Base-by-base conservation (phyloP, 2,113 vertebrate species). In the Pygoscelis adeliae region DNA sequence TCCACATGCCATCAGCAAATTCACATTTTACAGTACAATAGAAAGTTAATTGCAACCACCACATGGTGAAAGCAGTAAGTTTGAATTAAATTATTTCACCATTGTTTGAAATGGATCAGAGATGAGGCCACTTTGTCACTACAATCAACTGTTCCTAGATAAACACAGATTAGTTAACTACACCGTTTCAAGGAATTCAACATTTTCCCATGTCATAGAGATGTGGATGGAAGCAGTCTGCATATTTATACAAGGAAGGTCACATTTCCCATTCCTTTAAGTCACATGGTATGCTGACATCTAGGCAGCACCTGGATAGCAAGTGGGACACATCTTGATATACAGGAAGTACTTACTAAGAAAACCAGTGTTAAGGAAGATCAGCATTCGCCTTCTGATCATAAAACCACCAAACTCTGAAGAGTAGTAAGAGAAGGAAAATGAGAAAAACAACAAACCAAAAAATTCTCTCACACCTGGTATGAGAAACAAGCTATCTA, bases 201-300 rank as follows among this genome's bases (percentile, higher is more conserved):
- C 9, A 40, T 4, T 34, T 61, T 32, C 25, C 34, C 9, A 20
- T 2, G 1, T 34, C 11, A 23, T 2, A 38, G 23, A 61, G 5
- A 67, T 30, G 8, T 0, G 5, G 10, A 40, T 3, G 4, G 38
- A 72, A n/a, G 6, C 11, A 50, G 15, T 15, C n/a, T 42, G 19
- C 3, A 7, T 3, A 15, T 16, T 36, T 50, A 46, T 8, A 46
- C 23, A 49, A 69, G 13, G 15, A 30, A 87, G 47, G 38, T 19
- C 5, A 71, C 9, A 49, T 36, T 86, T 9, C 20, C 5, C 18
- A 11, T 32, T 84, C 23, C 36, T 56, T 42, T 23, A 65, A 40
- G 38, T n/a, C 56, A 59, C 3, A 5, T 2, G 42, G 11, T 10
- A 56, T 6, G 3, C 44, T 20, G 22, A 67, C 32, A 74, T 23